phyloP scores from a whole-genome alignment of 2,797 vertebrate species.

The Acanthurus leucopareius region DNA sequence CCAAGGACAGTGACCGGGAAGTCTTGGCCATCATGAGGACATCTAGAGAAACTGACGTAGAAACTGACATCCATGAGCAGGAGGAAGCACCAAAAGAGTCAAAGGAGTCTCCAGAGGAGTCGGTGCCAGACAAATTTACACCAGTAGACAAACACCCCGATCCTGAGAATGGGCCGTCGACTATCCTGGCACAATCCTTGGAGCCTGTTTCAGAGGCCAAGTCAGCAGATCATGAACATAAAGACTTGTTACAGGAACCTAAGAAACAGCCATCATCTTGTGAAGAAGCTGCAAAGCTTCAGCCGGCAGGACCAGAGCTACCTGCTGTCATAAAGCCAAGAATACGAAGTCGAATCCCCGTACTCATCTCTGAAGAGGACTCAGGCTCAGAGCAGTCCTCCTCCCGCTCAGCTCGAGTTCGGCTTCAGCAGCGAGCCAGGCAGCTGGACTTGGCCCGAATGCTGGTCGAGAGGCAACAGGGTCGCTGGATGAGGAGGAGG shows the following conservation, averaged over 20 bases:
- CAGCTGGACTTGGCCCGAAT: slow-evolving; percentile 91
- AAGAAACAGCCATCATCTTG: slow-evolving; percentile 45
- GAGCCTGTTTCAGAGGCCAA: slow-evolving; percentile 58
- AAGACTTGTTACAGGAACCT: slow-evolving; percentile 33
- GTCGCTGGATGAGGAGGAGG: slow-evolving; percentile 87
- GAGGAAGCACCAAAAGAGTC: neutral
- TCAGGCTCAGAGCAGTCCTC: slow-evolving; percentile 90
- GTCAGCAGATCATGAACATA: slow-evolving; percentile 44
- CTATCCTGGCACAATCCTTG: slow-evolving; percentile 36
- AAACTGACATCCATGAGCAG: slow-evolving; percentile 73
- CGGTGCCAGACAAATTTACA: slow-evolving; percentile 14
- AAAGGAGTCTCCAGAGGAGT: slow-evolving; percentile 29
- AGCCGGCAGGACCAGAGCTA: slow-evolving; percentile 38
- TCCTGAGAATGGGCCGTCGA: slow-evolving; percentile 51
- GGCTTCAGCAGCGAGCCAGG: slow-evolving; percentile 85
- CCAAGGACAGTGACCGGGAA: slow-evolving; percentile 78
- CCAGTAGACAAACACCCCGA: slow-evolving; percentile 40
- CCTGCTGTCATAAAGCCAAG: slow-evolving; percentile 53
- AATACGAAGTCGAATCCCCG: slow-evolving; percentile 92
- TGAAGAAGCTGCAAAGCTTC: slow-evolving; percentile 47
- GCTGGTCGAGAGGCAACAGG: slow-evolving; percentile 93
- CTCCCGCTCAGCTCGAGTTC: slow-evolving; percentile 87
- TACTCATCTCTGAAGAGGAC: slow-evolving; percentile 93
- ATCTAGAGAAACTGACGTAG: slow-evolving; percentile 68
- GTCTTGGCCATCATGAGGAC: slow-evolving; percentile 80